Percentiles rank a stretch among this genome's conserved stretches.
These are phyloP conservation scores for Brevimyrus niger DNA, from an alignment of 2,113 vertebrate genomes.

Conservation along the genomic window DNA sequence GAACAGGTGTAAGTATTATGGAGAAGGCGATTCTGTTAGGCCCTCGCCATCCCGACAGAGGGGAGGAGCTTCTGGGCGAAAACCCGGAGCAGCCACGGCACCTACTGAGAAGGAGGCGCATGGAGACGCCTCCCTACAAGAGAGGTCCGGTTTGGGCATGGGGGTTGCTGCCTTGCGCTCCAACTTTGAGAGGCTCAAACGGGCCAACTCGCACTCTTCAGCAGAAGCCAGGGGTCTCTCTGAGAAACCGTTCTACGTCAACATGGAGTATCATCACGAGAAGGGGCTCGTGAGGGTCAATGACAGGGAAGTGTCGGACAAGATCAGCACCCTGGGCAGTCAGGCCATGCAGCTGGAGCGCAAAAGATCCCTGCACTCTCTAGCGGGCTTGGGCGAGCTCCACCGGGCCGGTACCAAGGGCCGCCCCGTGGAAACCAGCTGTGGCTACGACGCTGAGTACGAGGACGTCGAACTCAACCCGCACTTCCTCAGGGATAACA, in stretches of 20 bases:
- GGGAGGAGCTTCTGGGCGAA: slow-evolving; percentile 40
- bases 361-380: slow-evolving; percentile 70
- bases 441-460: slow-evolving; percentile 82
- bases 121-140: slow-evolving; percentile 58
- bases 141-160: slow-evolving; percentile 73
- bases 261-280: slow-evolving; percentile 94
- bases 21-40: slow-evolving; percentile 50
- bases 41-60: slow-evolving; percentile 46
- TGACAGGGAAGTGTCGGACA: slow-evolving; percentile 83
- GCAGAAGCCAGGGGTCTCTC: slow-evolving; percentile 54
- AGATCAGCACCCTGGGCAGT: slow-evolving; percentile 79
- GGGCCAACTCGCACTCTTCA: slow-evolving; percentile 68
- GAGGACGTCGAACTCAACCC: slow-evolving; percentile 87
- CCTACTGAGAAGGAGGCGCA: slow-evolving; percentile 43
- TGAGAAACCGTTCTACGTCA: slow-evolving; percentile 79
- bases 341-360: slow-evolving; percentile 95
- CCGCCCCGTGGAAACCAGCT: slow-evolving; percentile 71
- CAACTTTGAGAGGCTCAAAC: slow-evolving; percentile 85
- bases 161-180: slow-evolving; percentile 84
- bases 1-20: slow-evolving; percentile 49
- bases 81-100: slow-evolving; percentile 17
- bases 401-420: slow-evolving; percentile 68
- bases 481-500: slow-evolving; percentile 72
- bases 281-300: slow-evolving; percentile 89
- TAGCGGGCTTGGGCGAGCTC: slow-evolving; percentile 62